Conservation (phyloP, 1,140 invertebrate genomes). For the Meloidogyne exigua region DNA sequence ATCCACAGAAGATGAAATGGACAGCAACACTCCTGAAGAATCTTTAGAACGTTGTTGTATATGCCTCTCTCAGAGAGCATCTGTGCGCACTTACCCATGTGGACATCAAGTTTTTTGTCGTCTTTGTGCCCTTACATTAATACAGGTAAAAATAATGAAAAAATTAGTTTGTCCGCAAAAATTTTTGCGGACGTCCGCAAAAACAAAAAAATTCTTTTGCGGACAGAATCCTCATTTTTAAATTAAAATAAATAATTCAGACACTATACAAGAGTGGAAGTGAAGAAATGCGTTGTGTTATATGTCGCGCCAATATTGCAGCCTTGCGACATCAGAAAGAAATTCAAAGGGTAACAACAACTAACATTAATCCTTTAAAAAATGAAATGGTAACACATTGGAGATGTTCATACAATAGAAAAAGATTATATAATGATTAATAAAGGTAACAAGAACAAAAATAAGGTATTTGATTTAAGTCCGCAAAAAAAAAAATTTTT, state of each 20-base stretch:
- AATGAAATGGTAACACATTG: neutral
- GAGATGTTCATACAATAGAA: neutral
- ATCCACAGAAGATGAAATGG: neutral
- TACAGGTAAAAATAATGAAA: constrained; percentile 5
- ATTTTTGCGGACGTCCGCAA: constrained; percentile 3
- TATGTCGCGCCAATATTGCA: constrained; percentile 13
- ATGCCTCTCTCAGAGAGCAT: constrained; percentile 14
- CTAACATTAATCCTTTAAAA: neutral
- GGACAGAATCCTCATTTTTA: neutral
- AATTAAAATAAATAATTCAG: neutral
- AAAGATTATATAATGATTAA: neutral
- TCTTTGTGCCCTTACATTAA: constrained; percentile 10
- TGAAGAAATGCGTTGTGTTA: constrained; percentile 22
- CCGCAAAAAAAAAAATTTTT: neutral
- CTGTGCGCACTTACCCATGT: constrained; percentile 28
- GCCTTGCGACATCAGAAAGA: constrained; percentile 26
- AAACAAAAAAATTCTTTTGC: neutral
- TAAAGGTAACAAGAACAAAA: neutral
- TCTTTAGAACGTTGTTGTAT: constrained; percentile 22
- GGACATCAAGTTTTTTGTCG: constrained; percentile 25
- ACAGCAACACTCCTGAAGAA: constrained; percentile 16
- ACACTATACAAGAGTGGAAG: constrained; percentile 1
- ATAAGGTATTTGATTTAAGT: no score
- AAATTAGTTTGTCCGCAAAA: neutral
- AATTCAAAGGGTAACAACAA: neutral